Base-by-base conservation (phyloP, 1,140 invertebrate genomes). In the Drosophila setifemur region DNA sequence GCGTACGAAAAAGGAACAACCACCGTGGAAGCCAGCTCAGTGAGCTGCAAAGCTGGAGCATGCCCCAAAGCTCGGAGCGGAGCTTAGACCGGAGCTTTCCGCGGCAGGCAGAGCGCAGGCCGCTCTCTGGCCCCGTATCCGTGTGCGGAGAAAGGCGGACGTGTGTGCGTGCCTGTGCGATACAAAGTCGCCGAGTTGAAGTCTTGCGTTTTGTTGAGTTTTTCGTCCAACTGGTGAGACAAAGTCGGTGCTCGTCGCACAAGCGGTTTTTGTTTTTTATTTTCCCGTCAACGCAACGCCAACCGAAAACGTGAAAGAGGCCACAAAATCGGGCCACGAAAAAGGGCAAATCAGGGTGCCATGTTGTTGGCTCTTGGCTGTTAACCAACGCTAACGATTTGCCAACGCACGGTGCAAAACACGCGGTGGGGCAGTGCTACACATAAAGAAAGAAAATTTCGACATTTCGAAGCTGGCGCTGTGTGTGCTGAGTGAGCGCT, bases 181-280 rank as follows among this genome's bases (percentile, higher is more conserved):
- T 74, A 78, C 79, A 85, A 85, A 79, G 79, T 85, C 74, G 57
- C 69, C 57, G 70, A 73, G 69, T 73, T 73, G 45, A 72, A 71
- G 67, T 71, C 54, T 83, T 73, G 75, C 70, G 76, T 61, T 79
- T 71, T 79, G 67, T 75, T 82, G 68, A 81, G 72, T 75, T 76
- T 82, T 74, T 79, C 73, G 78, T 78, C 78, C 77, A 83, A 82
- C 69, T 85, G 79, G 78, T 82, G 69, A 82, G 73, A 73, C 73
- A 73, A 83, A 77, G 68, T 78, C 78, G 78, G 52, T 81, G 61
- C 45, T 73, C 68, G n/a, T 61, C 73, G 61, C 57, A 35, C 19
- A 33, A 44, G 73, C 78, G 73, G 69, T 82, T 83, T 74, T 77
- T 78, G 43, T 82, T 73, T 83, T 83, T 73, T 73, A 42, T 60